A percentile compares a stretch with the other conserved stretches of the same genome.
Evolutionary conservation across 2,113 vertebrate genomes (phyloP).

Genomic region (Alethe diademata): DNA sequence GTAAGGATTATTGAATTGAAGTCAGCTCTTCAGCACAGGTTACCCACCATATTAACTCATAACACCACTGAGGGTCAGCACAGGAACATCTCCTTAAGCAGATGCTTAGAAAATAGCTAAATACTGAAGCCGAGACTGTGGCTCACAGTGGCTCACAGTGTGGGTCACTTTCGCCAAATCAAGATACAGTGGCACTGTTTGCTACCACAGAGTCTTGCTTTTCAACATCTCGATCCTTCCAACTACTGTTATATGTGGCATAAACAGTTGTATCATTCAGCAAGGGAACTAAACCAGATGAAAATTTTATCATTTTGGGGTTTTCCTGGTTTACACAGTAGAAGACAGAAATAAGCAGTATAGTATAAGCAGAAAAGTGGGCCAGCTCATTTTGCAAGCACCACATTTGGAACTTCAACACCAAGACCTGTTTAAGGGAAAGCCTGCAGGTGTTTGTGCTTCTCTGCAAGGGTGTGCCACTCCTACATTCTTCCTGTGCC

Average conservation of each 20-base stretch:
- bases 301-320: not conserved
- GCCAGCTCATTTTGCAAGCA: not conserved
- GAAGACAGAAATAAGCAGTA: not conserved
- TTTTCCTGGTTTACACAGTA: not conserved
- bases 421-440: not conserved
- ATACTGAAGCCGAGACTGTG: not conserved
- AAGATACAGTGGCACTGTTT: not conserved
- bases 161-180: not conserved
- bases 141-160: not conserved
- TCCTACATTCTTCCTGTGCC: too few species aligned
- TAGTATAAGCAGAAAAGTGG: not conserved
- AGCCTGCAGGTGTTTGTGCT: not conserved
- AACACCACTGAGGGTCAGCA: not conserved
- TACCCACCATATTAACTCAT: not conserved
- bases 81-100: not conserved
- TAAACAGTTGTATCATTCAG: not conserved
- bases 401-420: not conserved
- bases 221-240: not conserved
- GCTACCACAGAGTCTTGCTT: not conserved
- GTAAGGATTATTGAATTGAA: not conserved
- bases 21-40: not conserved
- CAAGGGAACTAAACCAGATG: not conserved
- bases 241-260: not conserved
- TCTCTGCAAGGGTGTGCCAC: not conserved
- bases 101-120: not conserved